Evolutionary conservation across 2,113 vertebrate species (phyloP), one percentile per base, ranked within the genome.

Genomic region (Oncorhynchus nerka): DNA sequence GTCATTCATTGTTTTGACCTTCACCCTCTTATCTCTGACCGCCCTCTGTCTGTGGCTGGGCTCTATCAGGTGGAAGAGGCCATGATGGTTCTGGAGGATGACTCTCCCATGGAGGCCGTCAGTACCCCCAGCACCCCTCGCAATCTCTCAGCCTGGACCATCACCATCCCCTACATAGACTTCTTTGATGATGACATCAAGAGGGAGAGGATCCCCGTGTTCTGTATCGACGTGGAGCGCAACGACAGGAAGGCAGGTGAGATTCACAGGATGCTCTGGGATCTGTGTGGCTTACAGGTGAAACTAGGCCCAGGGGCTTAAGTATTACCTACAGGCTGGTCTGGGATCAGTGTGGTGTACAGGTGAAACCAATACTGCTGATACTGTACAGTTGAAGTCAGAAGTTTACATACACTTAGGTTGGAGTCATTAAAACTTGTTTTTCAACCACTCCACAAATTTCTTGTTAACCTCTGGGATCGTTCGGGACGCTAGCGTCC

Each of bases 161-260:
- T 99, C 85, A 96, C 92, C 81, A 98, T 99, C 86, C 97, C 97
- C 1, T 99, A 97, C 75, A 94, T 99, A 59, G 97, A 99, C 84
- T 97, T 99, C 78, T 97, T 95, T 79, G 96, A 98, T 0, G 97
- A 98, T 68, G 93, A 97, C 0, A 91, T 94, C 24, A 97, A 97
- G 87, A 95, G 95, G 79, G 97, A 99, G 85, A 94, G 96, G 87
- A 95, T 98, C 82, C 97, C 97, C 8, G 97, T 99, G 19, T 99
- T 97, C 92, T 98, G 96, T 82, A 99, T 99, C 77, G 97, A 99
- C 70, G 97, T 98, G 57, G 97, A 99, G 88, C 95, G 97, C 84
- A 98, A 98, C 26, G 97, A 99, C 87, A 94, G 96, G 85, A 94
- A 93, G 84, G 94, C 95, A 89, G 96, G 97, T 99, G 91, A 81